Conservation (phyloP, 2,797 vertebrate genomes). For the Nyctalus aviator region DNA sequence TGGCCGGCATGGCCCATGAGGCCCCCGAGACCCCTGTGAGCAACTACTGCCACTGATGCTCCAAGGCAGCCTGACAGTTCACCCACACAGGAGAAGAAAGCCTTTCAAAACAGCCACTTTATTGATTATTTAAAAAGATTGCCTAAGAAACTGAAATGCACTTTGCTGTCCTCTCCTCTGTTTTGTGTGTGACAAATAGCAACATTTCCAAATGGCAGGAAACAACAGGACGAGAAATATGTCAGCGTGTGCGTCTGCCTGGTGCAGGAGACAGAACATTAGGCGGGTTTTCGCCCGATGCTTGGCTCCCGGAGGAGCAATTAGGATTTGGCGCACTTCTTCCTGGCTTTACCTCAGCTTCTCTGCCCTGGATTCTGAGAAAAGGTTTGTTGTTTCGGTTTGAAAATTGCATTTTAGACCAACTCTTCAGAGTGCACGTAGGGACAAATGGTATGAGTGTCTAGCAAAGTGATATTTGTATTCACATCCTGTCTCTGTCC, state of each 20-base stretch:
- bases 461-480: slow-evolving; percentile 41
- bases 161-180: not conserved
- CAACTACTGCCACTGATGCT: too few species aligned
- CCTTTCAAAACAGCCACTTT: slow-evolving; percentile 50
- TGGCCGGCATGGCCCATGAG: not conserved
- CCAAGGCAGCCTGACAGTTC: not conserved
- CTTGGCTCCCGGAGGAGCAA: slow-evolving; percentile 73
- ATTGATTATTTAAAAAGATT: slow-evolving; percentile 40
- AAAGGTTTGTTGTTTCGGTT: slow-evolving; percentile 75
- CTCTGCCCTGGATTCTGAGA: slow-evolving; percentile 79
- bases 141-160: slow-evolving; percentile 26
- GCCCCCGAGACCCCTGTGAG: not conserved
- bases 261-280: slow-evolving; percentile 61
- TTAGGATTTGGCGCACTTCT: slow-evolving; percentile 82
- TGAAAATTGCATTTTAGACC: slow-evolving; percentile 48
- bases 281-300: slow-evolving; percentile 59
- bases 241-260: slow-evolving; percentile 31
- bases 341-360: slow-evolving; percentile 66
- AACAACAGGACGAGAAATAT: slow-evolving; percentile 47
- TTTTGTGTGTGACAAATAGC: slow-evolving; percentile 51
- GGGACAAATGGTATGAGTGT: slow-evolving; percentile 55
- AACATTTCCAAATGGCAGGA: slow-evolving; percentile 61
- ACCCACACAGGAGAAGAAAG: not conserved
- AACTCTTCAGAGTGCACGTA: slow-evolving; percentile 64
- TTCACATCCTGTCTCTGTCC: slow-evolving; percentile 32